These are phyloP conservation scores for Eilema depressum DNA, from an alignment of 2,888 invertebrate genomes.

Conservation along the genomic window DNA sequence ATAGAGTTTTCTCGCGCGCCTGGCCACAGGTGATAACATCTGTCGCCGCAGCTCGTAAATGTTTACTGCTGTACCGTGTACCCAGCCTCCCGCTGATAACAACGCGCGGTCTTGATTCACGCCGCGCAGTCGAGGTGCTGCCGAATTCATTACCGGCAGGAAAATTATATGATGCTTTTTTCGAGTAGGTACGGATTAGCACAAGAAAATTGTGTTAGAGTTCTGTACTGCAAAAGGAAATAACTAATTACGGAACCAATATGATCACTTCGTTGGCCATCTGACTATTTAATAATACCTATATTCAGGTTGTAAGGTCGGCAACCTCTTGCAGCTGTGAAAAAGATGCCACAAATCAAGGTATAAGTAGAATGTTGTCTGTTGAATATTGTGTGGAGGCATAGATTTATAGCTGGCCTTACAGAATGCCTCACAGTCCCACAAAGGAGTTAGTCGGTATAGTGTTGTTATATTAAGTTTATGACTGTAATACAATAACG, in stretches of 20 bases:
- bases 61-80: slow-evolving; percentile 11
- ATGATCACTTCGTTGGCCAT: too few species aligned
- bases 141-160: neutral
- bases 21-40: slow-evolving; percentile 10
- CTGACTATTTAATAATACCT: too few species aligned
- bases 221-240: too few species aligned
- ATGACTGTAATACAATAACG: too few species aligned
- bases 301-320: too few species aligned
- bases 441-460: neutral
- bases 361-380: too few species aligned
- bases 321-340: too few species aligned
- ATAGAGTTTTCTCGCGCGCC: slow-evolving; percentile 5
- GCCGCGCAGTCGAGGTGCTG: neutral
- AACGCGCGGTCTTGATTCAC: slow-evolving; percentile 17
- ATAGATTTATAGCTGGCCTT: neutral
- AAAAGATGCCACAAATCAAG: too few species aligned
- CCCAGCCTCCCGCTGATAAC: slow-evolving; percentile 21
- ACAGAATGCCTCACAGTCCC: neutral
- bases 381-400: neutral
- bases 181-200: too few species aligned
- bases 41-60: slow-evolving; percentile 15
- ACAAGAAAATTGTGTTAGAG: neutral
- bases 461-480: too few species aligned
- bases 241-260: too few species aligned
- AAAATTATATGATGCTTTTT: neutral